Evolutionary conservation across 2,888 invertebrate genomes (phyloP), one percentile per base, ranked within the genome.

Genomic region (Invenusta paracnida): DNA sequence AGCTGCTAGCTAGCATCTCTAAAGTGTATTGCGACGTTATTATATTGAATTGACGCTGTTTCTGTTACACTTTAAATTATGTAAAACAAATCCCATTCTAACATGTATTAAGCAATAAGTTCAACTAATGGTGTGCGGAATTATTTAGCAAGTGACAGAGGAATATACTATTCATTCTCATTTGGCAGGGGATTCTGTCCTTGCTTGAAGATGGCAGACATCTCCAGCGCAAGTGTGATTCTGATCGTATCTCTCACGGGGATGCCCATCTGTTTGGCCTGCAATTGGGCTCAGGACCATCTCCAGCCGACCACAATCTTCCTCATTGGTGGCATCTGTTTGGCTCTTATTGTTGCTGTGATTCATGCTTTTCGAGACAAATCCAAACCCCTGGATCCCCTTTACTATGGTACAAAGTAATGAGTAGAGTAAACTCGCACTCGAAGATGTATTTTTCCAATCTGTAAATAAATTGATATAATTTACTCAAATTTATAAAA

Each of bases 271-370:
- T 48, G 83, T 17, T n/a, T 83, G 23, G 17, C 17, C 83, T 83
- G 83, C 30, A 83, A 83, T 17, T 29, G 27, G n/a, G 25, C 0
- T 0, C 83, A 66, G 27, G 31, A 31, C 0, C 23, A 83, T 25
- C 28, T 88, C 13, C 87, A 87, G 17, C 87, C 87, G 79, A 23
- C 28, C 0, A 86, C 83, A 0, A 84, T 88, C 30, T 85, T 88
- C n/a, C 82, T 86, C 2, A 81, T 87, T 13, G 88, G 88, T 0
- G 79, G 82, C 11, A 67, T 81, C 2, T 31, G 85, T 17, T 81
- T 88, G 28, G 23, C 83, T 0, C 48, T 66, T 13, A 31, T 88
- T 31, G 85, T 85, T 73, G 25, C 82, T n/a, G 81, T 88, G 5
- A 85, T 85, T 0, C 87, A 88, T 30, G 66, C 86, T 2, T 82